Evolutionary conservation across 2,797 vertebrate genomes (phyloP), one percentile per base, ranked within the genome.

Genomic region (Scomberomorus guttatus): DNA sequence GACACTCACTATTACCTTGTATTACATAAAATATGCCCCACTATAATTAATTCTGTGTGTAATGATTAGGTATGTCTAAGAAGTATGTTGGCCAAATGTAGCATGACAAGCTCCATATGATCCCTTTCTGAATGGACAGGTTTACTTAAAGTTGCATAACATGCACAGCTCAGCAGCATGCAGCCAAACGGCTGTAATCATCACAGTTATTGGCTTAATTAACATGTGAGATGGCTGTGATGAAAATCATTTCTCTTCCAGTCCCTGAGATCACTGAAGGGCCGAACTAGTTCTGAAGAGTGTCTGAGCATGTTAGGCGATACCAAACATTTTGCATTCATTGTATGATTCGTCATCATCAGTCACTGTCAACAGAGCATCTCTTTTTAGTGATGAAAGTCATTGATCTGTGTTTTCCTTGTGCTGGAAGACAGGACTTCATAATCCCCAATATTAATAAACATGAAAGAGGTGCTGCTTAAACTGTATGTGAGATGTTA

Each of bases 241-340:
- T 87, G 78, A 82, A 82, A 83, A 84, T 80, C 0, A 79, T 88
- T 79, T 86, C 50, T 58, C 58, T 62, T 69, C 67, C 77, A 74
- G 71, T 83, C 52, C 60, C 77, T 27, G 27, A 51, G 79, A 88
- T 86, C 81, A 82, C 44, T 81, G 64, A 80, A 71, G 81, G 75
- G 59, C 54, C 34, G 3, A 81, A 74, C 70, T 72, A 62, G 75
- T 82, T 76, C 66, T 69, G 59, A 70, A 44, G 13, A 32, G 27
- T 29, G 27, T 29, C 27, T 29, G 27, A 29, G 29, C 5, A 32
- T 32, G 29, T 6, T 6, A 32, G 29, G 29, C 29, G 29, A 32
- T 32, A 32, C 5, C 29, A 32, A 32, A 32, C 5, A 32, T 32
- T 32, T 32, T 32, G 29, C 29, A 32, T 32, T 32, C 29, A 32